Percentiles rank a stretch among this genome's conserved stretches.
phyloP scores from a whole-genome alignment of 2,113 vertebrate species.

The Sula dactylatra region DNA sequence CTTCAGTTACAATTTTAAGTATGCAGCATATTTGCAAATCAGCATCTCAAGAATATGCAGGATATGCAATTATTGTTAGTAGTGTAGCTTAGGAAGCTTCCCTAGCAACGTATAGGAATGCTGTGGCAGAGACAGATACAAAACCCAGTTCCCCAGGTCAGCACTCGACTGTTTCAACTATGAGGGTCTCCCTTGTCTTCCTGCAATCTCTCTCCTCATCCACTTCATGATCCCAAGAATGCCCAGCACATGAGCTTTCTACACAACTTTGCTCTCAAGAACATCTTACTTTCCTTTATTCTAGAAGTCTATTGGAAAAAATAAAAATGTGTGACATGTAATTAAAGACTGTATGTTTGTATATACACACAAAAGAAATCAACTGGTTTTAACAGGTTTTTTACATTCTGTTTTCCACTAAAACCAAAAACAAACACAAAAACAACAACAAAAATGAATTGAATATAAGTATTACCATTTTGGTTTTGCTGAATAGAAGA shows the following conservation, averaged over 20 bases:
- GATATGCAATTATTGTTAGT: not conserved
- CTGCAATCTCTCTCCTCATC: not conserved
- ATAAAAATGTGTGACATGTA: not conserved
- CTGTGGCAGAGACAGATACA: not conserved
- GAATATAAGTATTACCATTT: not conserved
- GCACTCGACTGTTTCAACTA: not conserved
- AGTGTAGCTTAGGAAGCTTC: not conserved
- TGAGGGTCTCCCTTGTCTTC: not conserved
- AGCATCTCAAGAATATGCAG: rapidly evolving
- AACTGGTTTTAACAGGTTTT: not conserved
- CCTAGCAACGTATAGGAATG: not conserved
- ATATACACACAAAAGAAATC: not conserved
- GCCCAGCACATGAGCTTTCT: not conserved
- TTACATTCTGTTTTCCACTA: not conserved
- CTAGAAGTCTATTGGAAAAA: not conserved
- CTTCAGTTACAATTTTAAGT: not conserved
- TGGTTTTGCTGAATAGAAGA: not conserved
- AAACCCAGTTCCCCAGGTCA: not conserved
- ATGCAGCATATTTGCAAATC: not conserved
- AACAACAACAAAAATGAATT: not conserved
- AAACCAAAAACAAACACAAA: not conserved
- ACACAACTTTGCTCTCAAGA: not conserved
- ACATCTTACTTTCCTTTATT: not conserved
- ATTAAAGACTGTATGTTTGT: not conserved
- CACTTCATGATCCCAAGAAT: not conserved